Base-by-base conservation (phyloP, 1,140 invertebrate genomes). In the Drosophila lini region DNA sequence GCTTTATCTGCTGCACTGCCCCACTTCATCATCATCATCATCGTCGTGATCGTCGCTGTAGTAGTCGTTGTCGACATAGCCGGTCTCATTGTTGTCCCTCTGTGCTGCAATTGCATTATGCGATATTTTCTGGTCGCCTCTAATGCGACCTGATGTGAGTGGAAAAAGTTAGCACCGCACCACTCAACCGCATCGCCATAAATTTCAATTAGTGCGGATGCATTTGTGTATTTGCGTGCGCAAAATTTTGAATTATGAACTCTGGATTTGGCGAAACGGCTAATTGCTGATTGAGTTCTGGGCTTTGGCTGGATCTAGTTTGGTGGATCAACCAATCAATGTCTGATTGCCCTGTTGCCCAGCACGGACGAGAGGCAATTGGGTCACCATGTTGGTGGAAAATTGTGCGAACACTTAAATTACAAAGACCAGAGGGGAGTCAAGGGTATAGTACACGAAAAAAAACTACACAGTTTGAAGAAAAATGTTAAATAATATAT, bases 241-340 rank as follows among this genome's bases (percentile, higher is more conserved):
- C 70, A 64, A 82, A 82, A 82, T 78, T 82, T 68, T 83, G 80
- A 83, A 83, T 76, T 83, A 80, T 83, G 80, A 83, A 83, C 71
- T 79, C 63, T 25, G 74, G 44, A 70, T 62, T 79, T 50, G 62
- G 60, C 67, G 42, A 59, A 31, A 42, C 28, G 78, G 70, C 76
- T 83, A 83, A 83, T 83, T 83, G 65, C 61, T 78, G 60, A 80
- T 67, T 70, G 80, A 83, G 62, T 71, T 83, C 40, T 47, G 68
- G 50, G 36, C 65, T 36, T 41, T 34, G 36, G 42, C 36, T 13
- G 19, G 31, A 15, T 59, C 36, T 10, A 22, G 42, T 15, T 59
- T 42, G n/a, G 36, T 71, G 53, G 53, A 71, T 71, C 67, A 36
- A 59, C 69, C 55, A 73, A 73, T 73, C 69, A 73, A 71, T 59